These are phyloP conservation scores for Propithecus deckenii DNA, from an alignment of 2,797 vertebrate genomes.

Conservation along the genomic window DNA sequence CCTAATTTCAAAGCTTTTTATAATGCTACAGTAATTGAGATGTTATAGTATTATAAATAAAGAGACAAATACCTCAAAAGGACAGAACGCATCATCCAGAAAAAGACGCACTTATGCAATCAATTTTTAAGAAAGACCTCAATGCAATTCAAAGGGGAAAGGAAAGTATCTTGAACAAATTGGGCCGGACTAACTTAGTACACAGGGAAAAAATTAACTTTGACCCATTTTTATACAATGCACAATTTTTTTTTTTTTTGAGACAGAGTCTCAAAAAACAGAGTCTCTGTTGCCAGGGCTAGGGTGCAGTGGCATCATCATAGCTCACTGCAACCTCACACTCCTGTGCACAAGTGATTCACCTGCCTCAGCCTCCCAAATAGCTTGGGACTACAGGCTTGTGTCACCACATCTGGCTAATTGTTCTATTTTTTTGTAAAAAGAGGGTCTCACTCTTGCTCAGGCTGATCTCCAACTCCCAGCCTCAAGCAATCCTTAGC, in stretches of 20 bases:
- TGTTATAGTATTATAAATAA: background rate
- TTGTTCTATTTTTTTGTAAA: background rate
- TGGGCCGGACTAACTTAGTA: background rate
- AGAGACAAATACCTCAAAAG: background rate
- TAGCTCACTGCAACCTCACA: background rate
- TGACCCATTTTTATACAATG: background rate
- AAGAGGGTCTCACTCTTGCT: background rate
- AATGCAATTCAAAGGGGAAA: background rate
- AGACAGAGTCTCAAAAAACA: background rate
- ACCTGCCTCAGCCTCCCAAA: background rate
- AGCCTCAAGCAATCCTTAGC: background rate
- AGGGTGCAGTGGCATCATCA: background rate
- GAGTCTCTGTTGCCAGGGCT: background rate
- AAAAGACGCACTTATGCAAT: background rate
- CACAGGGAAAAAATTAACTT: background rate
- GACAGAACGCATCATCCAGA: background rate
- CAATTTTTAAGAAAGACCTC: conserved; percentile 4
- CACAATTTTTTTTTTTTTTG: background rate
- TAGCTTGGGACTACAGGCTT: background rate
- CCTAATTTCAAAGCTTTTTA: background rate
- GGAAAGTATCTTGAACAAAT: background rate
- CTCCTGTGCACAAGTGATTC: background rate
- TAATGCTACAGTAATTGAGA: background rate
- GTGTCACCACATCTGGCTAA: background rate
- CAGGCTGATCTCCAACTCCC: background rate